A percentile compares a stretch with the other conserved stretches of the same genome.
These are phyloP conservation scores for Dicentrarchus labrax DNA, from an alignment of 2,113 vertebrate species.

Conservation along the genomic window DNA sequence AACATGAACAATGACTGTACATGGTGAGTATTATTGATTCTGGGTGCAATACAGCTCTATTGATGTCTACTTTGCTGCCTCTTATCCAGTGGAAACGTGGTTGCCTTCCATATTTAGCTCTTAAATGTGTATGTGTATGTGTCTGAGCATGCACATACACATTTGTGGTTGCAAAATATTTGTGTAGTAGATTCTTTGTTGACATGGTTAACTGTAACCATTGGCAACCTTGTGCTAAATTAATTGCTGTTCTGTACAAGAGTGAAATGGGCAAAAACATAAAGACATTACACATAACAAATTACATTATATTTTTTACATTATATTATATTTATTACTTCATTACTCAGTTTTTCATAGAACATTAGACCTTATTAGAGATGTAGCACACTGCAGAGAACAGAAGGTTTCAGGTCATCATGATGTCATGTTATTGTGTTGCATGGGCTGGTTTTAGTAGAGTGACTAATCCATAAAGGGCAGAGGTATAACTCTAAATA, in stretches of 20 bases:
- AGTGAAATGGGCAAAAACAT: background rate
- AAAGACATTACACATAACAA: background rate
- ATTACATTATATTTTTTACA: background rate
- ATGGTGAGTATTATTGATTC: background rate
- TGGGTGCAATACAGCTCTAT: background rate
- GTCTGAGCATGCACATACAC: conserved; percentile 5
- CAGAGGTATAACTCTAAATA: background rate
- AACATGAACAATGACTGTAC: background rate
- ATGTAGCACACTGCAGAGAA: conserved; percentile 35
- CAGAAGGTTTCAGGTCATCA: conserved; percentile 38
- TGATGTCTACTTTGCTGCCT: background rate
- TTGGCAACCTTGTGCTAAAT: conserved; percentile 21
- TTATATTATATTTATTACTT: background rate
- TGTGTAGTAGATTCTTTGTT: conserved; percentile 1
- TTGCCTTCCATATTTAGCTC: background rate
- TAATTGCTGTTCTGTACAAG: background rate
- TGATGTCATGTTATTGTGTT: conserved; percentile 45
- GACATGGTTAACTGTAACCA: conserved; percentile 14
- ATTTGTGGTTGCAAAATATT: conserved; percentile 12
- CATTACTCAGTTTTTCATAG: conserved; percentile 16
- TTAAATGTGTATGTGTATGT: conserved; percentile 10
- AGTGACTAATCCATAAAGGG: conserved; percentile 22
- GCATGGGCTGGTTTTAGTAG: background rate
- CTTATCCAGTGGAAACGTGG: background rate
- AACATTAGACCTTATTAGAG: conserved; percentile 41